These are phyloP conservation scores for Psilopsiagon aurifrons DNA, from an alignment of 2,113 vertebrate genomes.

Conservation along the genomic window DNA sequence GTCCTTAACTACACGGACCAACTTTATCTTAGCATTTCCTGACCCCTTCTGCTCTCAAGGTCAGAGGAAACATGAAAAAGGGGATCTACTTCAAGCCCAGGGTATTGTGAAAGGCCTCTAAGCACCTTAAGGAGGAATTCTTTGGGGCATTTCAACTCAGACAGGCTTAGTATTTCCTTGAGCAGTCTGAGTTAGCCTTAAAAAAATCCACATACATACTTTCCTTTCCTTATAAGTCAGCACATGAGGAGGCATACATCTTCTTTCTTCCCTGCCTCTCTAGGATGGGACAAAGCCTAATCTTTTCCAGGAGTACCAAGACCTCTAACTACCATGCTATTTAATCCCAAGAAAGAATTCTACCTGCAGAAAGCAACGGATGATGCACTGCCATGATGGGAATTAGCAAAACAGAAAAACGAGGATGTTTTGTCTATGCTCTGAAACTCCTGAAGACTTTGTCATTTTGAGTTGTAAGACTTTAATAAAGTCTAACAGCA, in stretches of 20 bases:
- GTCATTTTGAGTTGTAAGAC: background rate
- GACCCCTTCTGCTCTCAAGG: background rate
- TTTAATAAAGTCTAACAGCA: background rate
- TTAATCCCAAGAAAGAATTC: background rate
- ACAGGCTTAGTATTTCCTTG: background rate
- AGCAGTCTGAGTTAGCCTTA: background rate
- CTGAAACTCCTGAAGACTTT: background rate
- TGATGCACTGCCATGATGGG: background rate
- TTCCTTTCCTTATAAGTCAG: background rate
- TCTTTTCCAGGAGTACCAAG: background rate
- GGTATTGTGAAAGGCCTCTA: background rate
- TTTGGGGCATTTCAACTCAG: background rate
- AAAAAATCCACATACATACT: accelerated
- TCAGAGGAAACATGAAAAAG: background rate
- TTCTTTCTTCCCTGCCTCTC: background rate
- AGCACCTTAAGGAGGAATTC: background rate
- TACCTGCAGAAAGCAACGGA: background rate
- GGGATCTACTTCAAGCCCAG: background rate
- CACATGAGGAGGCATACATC: background rate
- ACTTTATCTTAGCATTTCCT: background rate
- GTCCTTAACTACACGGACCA: background rate
- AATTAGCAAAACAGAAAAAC: background rate
- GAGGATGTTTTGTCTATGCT: background rate
- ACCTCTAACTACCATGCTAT: background rate
- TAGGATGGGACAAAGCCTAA: background rate